Evolutionary conservation across 2,113 vertebrate genomes (phyloP), one percentile per base, ranked within the genome.

Genomic region (Aramus guarauna): DNA sequence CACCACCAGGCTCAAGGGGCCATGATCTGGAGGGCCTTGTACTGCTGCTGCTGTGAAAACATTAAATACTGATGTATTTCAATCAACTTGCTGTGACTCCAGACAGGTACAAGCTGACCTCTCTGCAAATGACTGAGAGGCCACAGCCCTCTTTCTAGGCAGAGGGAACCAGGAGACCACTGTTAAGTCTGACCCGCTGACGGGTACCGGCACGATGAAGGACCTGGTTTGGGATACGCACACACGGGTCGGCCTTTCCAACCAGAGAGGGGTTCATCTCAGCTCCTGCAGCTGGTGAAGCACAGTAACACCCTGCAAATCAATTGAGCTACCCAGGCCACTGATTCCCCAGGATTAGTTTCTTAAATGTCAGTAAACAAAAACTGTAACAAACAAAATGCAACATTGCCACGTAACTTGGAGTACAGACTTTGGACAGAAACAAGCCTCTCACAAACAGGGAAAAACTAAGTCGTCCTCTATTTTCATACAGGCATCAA

Each of bases 191-290:
- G 45, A 30, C 36, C 20, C 2, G 2, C 43, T 9, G 50, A 37
- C 0, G 2, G 30, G 56, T 17, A 17, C 21, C 1, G 0, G 19
- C 23, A 56, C 12, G 1, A 15, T 2, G 13, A 24, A 39, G 50
- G 15, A 14, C 45, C 27, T 4, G 0, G 11, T 18, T 1, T 21
- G 41, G 30, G 64, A 24, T 8, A 8, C 4, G 20, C 60, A 26
- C 26, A 6, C 43, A 1, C 55, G 17, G 32, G 23, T 26, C 50
- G 23, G 19, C 5, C 30, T 16, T 48, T 43, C 10, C 11, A 9
- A 20, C 32, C 22, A 2, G 50, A 27, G 23, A 30, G 3, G 27
- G 37, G 15, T n/a, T 45, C 34, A 3, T 1, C 37, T 29, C 59
- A 47, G 53, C 34, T 76, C 71, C 63, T 47, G 16, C 45, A 68